These are phyloP conservation scores for Cyphomyrmex costatus DNA, from an alignment of 1,140 invertebrate species.

Conservation along the genomic window DNA sequence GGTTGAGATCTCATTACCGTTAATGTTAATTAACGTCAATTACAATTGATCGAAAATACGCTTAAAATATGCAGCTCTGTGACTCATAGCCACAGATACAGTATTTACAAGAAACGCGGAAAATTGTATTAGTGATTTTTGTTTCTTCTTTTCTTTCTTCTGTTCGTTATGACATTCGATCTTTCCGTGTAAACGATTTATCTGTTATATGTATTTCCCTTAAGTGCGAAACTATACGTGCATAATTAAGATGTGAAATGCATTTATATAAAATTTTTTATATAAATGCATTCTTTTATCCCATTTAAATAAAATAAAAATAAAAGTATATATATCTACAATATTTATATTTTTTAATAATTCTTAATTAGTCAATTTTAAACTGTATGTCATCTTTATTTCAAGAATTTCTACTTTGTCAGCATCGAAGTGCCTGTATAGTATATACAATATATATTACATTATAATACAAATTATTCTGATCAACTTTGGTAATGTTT, in stretches of 20 bases:
- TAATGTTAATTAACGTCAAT: constrained; percentile 77
- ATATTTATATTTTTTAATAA: too few relatives aligned
- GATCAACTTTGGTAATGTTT: not conserved
- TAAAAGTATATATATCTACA: too few relatives aligned
- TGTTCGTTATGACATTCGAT: not conserved
- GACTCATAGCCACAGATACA: constrained; percentile 17
- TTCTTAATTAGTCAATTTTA: too few relatives aligned
- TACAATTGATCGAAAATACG: constrained; percentile 74
- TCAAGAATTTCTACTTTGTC: too few relatives aligned
- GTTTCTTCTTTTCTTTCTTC: not conserved
- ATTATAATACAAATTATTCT: not conserved
- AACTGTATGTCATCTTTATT: too few relatives aligned
- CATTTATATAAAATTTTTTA: too few relatives aligned
- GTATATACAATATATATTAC: constrained; percentile 3
- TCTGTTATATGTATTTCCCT: not conserved
- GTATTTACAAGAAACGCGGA: constrained; percentile 57
- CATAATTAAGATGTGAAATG: not conserved
- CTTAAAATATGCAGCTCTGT: constrained; percentile 75
- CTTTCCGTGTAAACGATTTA: not conserved
- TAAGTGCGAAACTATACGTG: not conserved
- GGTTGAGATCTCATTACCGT: constrained; percentile 33
- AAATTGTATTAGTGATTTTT: constrained; percentile 63
- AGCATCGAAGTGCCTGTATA: too few relatives aligned
- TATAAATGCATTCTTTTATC: too few relatives aligned
- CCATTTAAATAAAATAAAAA: too few relatives aligned